phyloP scores from a whole-genome alignment of 2,113 vertebrate genomes.

The Leptodactylus fuscus region DNA sequence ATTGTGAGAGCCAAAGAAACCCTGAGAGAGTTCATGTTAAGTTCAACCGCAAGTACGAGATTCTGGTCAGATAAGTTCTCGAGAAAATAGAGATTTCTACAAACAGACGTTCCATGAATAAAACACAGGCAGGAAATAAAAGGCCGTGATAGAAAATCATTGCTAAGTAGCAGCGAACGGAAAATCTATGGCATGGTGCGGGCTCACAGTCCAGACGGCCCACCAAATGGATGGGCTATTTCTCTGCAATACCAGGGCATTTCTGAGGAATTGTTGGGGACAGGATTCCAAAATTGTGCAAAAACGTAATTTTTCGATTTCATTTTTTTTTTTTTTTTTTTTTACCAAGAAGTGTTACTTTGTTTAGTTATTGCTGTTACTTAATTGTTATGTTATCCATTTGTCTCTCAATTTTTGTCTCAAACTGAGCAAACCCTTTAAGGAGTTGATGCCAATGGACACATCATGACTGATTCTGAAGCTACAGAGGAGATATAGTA shows the following conservation, averaged over 20 bases:
- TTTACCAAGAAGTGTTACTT: no score
- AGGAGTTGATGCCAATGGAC: background rate
- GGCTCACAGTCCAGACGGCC: no score
- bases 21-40: conserved; percentile 3
- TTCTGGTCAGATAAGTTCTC: background rate
- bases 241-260: no score
- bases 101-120: background rate
- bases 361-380: no score
- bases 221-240: background rate
- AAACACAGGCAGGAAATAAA: background rate
- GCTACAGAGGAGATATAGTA: background rate
- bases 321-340: no score
- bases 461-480: background rate
- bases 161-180: no score
- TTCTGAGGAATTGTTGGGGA: no score
- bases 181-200: background rate
- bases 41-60: background rate
- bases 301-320: no score
- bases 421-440: no score
- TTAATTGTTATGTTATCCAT: no score
- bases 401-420: no score
- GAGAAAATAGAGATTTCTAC: background rate
- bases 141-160: background rate
- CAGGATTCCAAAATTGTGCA: no score
- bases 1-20: background rate